A percentile compares a stretch with the other conserved stretches of the same genome.
These are phyloP conservation scores for Bursaphelenchus mucronatus DNA, from an alignment of 1,140 invertebrate species.

Conservation along the genomic window DNA sequence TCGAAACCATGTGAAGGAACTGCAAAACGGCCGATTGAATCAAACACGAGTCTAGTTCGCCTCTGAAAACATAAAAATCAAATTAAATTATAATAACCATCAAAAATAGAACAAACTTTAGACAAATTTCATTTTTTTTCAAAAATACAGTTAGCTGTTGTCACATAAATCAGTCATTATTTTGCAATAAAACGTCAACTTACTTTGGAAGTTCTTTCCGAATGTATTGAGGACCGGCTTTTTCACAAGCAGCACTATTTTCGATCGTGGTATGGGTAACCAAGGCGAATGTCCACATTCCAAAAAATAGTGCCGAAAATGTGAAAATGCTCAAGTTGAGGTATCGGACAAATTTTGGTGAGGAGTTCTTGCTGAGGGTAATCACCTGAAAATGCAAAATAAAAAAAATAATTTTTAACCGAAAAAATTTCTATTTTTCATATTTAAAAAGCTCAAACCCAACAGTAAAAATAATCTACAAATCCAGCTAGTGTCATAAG, in stretches of 20 bases:
- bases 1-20: too few species aligned
- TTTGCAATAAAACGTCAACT: neutral
- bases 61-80: too few species aligned
- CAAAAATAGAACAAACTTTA: neutral
- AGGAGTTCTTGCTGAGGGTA: too few species aligned
- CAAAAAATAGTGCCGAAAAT: constrained; percentile 3
- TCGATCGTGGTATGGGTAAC: neutral
- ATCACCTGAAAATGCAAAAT: neutral
- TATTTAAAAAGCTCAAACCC: neutral
- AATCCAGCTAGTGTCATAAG: neutral
- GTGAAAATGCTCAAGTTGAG: constrained; percentile 6
- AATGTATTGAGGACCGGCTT: neutral
- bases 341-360: neutral
- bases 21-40: too few species aligned
- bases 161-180: neutral
- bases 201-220: constrained; percentile 2
- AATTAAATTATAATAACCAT: neutral
- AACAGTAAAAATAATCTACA: neutral
- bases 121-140: neutral
- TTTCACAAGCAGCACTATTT: constrained; percentile 2
- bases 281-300: constrained; percentile 14
- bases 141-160: neutral
- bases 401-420: neutral
- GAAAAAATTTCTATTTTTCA: constrained; percentile 3
- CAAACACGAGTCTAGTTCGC: too few species aligned